Base-by-base conservation (phyloP, 2,113 vertebrate species). In the Epinephelus moara region DNA sequence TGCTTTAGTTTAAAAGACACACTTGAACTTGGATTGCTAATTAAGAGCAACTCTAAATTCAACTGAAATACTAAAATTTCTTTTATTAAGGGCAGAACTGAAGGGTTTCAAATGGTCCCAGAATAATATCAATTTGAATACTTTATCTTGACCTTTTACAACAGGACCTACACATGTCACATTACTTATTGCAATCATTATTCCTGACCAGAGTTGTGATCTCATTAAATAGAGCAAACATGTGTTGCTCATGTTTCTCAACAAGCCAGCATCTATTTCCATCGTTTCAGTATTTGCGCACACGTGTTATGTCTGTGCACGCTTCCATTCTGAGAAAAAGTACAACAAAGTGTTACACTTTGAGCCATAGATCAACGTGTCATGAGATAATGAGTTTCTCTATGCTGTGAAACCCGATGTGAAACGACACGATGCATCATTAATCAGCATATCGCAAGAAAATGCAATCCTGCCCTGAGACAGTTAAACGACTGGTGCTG, bases 361-460 rank as follows among this genome's bases (percentile, higher is more conserved):
- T 30, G 67, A 85, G 79, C 74, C 49, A 77, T 62, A 75, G 81
- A 91, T 91, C 89, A 85, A 76, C 40, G 25, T 85, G 73, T 75
- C 86, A 78, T 13, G 57, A 61, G 81, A 86, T 90, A 91, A 91
- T 89, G 90, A 90, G 89, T 90, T 81, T 84, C 81, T 86, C 64
- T 52, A 33, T 12, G 79, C 82, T 60, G 78, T 66, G 69, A n/a
- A 85, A 87, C 74, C 59, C 86, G 77, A 92, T 86, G 90, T 88
- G 88, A 88, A 82, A 90, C 49, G 86, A 85, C 89, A 87, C 40
- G 61, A 90, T 91, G 92, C 91, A 91, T 93, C 93, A 91, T 94
- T 94, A 90, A 94, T 93, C 87, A 86, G 87, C 88, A 80, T 90
- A 85, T 90, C 23, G 92, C 91, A 94, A 94, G 92, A 90, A 88